Evolutionary conservation across 2,797 vertebrate genomes (phyloP), one percentile per base, ranked within the genome.

Genomic region (Melanotaenia nigrans): DNA sequence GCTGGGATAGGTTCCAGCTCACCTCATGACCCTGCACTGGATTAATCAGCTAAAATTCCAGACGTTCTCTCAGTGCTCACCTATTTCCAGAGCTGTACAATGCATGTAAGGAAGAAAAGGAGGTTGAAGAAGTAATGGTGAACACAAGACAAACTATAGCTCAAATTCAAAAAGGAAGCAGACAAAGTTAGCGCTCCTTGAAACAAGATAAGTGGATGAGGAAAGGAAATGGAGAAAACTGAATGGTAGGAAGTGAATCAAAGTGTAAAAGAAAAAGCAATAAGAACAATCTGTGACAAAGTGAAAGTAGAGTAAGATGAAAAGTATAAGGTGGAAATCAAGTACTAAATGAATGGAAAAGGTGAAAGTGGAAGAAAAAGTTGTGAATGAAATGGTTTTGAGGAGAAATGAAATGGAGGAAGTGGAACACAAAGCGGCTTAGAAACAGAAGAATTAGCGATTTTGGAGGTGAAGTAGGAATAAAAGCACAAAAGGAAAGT

Each of bases 171-270:
- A 30, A 42, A 58, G 3, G 8, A 65, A 42, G 32, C 3, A 9
- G 51, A 54, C 49, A 53, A 33, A 22, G n/a, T 7, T 66, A 38
- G 32, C 13, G 53, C 11, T 32, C 20, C 40, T 30, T 38, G n/a
- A 38, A 51, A 22, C 45, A 11, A 12, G 30, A 49, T 24, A 63
- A 45, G 64, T 53, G 54, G 14, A 65, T 60, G 61, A 32, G 33
- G 3, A 8, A 7, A 7, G 20, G 25, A 54, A 59, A 20, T 2
- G 30, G 3, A 54, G 35, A 64, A 20, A 32, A 28, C 14, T 30
- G 13, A 12, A 20, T 18, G 18, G 54, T 30, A 30, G 28, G 28
- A 55, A 55, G 18, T 30, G 18, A 16, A 33, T 28, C 24, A 25
- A 13, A 28, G n/a, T 25, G 5, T 11, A 16, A 54, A 53, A 25